phyloP scores from a whole-genome alignment of 2,888 invertebrate species.

The Ypsolopha scabrella region DNA sequence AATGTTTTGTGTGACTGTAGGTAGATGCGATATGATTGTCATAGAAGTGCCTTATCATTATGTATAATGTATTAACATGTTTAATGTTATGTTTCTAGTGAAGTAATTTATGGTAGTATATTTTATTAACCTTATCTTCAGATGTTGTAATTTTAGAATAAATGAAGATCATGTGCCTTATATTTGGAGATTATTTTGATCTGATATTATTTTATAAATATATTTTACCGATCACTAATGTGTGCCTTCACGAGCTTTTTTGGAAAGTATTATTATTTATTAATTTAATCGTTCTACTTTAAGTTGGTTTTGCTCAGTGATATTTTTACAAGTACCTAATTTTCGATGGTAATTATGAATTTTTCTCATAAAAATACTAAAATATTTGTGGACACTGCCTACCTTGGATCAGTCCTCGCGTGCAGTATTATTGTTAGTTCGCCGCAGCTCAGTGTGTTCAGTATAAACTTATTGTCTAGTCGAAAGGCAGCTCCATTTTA shows the following conservation, averaged over 20 bases:
- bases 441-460: background rate
- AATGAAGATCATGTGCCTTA: constrained; percentile 42
- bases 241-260: constrained; percentile 34
- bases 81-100: too few relatives aligned
- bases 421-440: background rate
- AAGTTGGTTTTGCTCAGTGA: background rate
- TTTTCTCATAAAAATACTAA: background rate
- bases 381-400: background rate
- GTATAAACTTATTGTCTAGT: background rate
- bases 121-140: too few relatives aligned
- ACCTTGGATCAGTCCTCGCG: background rate
- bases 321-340: background rate
- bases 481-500: background rate
- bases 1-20: too few relatives aligned
- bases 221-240: too few relatives aligned
- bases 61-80: too few relatives aligned
- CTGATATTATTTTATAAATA: constrained; percentile 40
- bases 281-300: background rate
- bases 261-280: constrained; percentile 1
- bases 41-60: too few relatives aligned
- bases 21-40: too few relatives aligned
- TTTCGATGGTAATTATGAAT: background rate
- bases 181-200: constrained; percentile 48
- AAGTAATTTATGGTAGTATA: too few relatives aligned
- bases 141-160: too few relatives aligned